Conservation (phyloP, 2,113 vertebrate genomes). For the Miniopterus natalensis region DNA sequence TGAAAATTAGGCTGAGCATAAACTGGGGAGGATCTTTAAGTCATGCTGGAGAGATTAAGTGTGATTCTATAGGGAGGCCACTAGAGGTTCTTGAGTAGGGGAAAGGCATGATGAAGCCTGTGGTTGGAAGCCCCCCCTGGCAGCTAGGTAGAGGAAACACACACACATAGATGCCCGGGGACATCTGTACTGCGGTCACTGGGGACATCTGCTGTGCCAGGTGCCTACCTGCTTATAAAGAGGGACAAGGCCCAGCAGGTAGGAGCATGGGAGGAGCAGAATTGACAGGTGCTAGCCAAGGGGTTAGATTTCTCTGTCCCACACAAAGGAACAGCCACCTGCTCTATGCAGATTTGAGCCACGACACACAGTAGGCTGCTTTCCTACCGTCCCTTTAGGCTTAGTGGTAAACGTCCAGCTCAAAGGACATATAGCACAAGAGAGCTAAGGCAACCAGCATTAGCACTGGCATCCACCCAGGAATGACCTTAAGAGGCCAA, state of each 20-base stretch:
- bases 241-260: constrained; percentile 31
- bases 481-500: constrained; percentile 24
- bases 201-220: constrained; percentile 59
- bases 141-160: background rate
- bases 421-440: background rate
- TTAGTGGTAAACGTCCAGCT: constrained; percentile 1
- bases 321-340: constrained; percentile 57
- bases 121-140: constrained; percentile 27
- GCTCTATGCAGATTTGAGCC: constrained; percentile 50
- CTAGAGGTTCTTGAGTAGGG: background rate
- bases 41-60: background rate
- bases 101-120: background rate
- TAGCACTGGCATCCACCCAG: background rate
- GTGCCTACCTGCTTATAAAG: constrained; percentile 34
- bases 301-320: background rate
- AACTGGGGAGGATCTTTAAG: background rate
- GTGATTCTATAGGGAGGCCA: background rate
- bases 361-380: constrained; percentile 67
- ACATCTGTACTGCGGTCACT: background rate
- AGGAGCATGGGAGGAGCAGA: background rate
- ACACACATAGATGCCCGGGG: constrained; percentile 28
- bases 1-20: background rate
- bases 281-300: constrained; percentile 56
- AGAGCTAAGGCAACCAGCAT: background rate
- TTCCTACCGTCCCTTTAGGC: constrained; percentile 21